phyloP scores from a whole-genome alignment of 2,888 invertebrate genomes.

The Penaeus monodon region DNA sequence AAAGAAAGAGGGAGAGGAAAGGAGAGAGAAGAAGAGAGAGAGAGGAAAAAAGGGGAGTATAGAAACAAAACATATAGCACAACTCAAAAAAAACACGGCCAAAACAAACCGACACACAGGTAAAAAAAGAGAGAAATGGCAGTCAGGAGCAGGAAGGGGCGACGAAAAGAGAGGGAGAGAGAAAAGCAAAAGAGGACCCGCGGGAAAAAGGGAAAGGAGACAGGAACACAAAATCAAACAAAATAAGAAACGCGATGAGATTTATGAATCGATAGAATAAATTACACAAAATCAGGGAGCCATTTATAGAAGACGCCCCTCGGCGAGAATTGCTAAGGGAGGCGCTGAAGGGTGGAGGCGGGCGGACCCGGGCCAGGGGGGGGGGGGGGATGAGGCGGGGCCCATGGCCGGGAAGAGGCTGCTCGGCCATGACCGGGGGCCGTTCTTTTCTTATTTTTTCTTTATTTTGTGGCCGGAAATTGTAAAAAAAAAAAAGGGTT shows the following conservation, averaged over 20 bases:
- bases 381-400: too few species aligned
- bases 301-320: too few species aligned
- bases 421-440: too few species aligned
- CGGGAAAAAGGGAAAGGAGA: neutral
- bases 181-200: neutral
- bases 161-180: neutral
- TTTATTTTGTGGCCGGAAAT: neutral
- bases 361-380: too few species aligned
- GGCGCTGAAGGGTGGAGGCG: too few species aligned
- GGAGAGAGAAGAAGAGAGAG: neutral
- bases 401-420: too few species aligned
- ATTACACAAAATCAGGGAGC: neutral
- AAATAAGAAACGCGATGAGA: neutral
- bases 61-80: slow-evolving; percentile 1
- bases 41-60: neutral
- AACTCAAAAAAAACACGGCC: too few species aligned
- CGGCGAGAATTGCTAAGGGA: too few species aligned
- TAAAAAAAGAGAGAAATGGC: slow-evolving; percentile 16
- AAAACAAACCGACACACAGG: neutral
- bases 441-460: slow-evolving; percentile 11
- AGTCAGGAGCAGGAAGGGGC: neutral
- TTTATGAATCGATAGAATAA: neutral
- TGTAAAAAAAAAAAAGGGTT: too few species aligned
- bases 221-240: neutral
- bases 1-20: neutral